phyloP scores from a whole-genome alignment of 2,113 vertebrate species.

The Empidonax traillii region DNA sequence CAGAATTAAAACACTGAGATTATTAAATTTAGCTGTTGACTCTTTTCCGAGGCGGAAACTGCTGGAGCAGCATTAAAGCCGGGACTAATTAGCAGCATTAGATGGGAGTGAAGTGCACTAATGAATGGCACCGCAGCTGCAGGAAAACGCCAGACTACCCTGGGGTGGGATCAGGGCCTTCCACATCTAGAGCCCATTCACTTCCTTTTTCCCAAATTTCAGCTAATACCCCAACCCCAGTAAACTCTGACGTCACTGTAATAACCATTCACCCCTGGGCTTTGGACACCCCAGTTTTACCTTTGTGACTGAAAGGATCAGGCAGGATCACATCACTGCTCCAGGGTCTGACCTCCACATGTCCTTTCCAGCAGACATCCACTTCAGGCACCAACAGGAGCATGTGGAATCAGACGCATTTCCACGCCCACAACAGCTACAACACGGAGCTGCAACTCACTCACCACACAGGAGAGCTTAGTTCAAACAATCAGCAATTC shows the following conservation, averaged over 20 bases:
- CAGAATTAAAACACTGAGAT: background rate
- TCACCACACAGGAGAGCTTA: accelerated
- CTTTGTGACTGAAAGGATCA: background rate
- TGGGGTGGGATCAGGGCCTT: background rate
- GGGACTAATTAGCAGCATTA: background rate
- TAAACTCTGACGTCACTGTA: background rate
- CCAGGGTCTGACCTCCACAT: accelerated
- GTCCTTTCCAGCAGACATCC: background rate
- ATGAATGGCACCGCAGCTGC: background rate
- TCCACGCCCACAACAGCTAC: background rate
- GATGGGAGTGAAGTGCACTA: background rate
- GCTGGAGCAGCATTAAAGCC: background rate
- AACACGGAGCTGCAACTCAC: background rate
- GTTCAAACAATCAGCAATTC: background rate
- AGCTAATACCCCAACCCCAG: background rate
- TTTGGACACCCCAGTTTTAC: background rate
- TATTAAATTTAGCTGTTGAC: background rate
- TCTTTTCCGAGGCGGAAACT: background rate
- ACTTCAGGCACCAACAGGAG: background rate
- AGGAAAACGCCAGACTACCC: background rate
- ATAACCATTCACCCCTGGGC: background rate
- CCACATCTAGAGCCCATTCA: background rate
- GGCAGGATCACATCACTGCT: background rate
- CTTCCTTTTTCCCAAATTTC: background rate
- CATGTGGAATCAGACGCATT: background rate